Base-by-base conservation (phyloP, 1,140 invertebrate species). In the Musca domestica region DNA sequence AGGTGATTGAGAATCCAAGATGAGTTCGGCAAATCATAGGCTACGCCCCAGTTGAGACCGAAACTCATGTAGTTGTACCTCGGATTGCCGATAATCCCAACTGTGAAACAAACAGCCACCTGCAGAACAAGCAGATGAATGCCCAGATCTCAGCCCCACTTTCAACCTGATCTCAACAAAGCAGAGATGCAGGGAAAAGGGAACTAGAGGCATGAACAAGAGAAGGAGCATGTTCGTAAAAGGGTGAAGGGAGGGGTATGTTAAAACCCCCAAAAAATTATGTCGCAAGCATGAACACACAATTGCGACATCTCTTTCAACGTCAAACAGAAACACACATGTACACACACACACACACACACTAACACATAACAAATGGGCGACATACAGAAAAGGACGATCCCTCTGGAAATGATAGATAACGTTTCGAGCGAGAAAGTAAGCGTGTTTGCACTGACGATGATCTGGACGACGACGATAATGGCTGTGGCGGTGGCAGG, bases 21-120 rank as follows among this genome's bases (percentile, higher is more conserved):
- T 58, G 87, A 85, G 72, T 91, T 88, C 1, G 91, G 91, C 48
- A 92, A 75, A 73, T 91, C 90, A 71, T 91, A 92, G 2, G 90
- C 88, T 46, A 91, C 87, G 58, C 90, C 90, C 89, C 89, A 92
- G 79, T 91, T 92, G 14, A 82, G 63, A 27, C 77, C 80, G 64
- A 74, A 82, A 70, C 75, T 78, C 71, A 79, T 74, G 52, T 78
- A 73, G 61, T 68, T 72, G 48, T 71, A 75, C 30, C 74, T 61
- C 15, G 80, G 80, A 73, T 81, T 81, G 25, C 80, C 80, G 52
- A 81, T 76, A 30, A 78, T 72, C 68, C 80, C 80, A 14, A 82
- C 72, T 19, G 80, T 82, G 54, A 77, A 75, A 73, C 80, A 82
- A 15, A 80, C 72, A 20, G 80, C 72, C 12, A 77, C 73, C 78